Percentiles rank a stretch among this genome's conserved stretches.
phyloP scores from a whole-genome alignment of 2,113 vertebrate genomes.

The Alligator mississippiensis region DNA sequence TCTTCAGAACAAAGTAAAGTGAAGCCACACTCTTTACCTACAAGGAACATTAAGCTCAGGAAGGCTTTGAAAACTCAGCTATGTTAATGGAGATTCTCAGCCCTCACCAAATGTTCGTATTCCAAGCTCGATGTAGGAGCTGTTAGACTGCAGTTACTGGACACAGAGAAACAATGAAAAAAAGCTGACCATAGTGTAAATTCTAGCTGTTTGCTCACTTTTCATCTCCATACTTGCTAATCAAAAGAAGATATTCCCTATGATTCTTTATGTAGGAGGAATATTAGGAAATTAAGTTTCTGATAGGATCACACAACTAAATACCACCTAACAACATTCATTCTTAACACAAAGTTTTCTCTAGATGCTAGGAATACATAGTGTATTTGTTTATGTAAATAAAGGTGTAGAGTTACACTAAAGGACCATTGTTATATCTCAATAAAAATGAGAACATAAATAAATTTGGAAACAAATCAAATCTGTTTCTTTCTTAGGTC shows the following conservation, averaged over 20 bases:
- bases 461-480: background rate
- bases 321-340: background rate
- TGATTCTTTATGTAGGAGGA: background rate
- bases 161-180: background rate
- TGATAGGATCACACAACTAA: background rate
- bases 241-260: background rate
- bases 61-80: background rate
- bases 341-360: background rate
- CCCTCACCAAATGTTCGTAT: background rate
- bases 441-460: background rate
- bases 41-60: background rate
- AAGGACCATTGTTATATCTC: background rate
- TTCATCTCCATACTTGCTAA: background rate
- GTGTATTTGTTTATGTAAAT: background rate
- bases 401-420: background rate
- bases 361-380: fast-evolving
- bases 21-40: background rate
- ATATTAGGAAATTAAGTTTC: background rate
- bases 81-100: background rate
- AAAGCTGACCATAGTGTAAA: background rate
- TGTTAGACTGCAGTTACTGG: background rate
- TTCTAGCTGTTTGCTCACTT: background rate
- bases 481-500: slow-evolving; percentile 1
- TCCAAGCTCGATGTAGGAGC: background rate
- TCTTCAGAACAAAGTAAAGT: background rate